These are phyloP conservation scores for Cyprinodon diabolis DNA, from an alignment of 2,797 vertebrate genomes.

Conservation along the genomic window DNA sequence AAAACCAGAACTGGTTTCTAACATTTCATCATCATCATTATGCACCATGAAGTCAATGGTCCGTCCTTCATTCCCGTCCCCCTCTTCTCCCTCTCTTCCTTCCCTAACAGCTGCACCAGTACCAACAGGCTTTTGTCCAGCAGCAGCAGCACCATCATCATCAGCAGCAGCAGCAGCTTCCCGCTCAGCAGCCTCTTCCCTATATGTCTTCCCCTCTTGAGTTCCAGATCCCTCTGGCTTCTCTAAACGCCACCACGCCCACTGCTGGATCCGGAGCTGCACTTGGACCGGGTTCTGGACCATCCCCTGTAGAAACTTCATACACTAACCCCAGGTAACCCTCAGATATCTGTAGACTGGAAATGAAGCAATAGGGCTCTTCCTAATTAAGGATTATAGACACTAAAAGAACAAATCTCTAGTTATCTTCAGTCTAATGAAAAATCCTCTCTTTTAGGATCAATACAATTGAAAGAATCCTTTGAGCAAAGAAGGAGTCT, in stretches of 20 bases:
- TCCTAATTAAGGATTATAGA: neutral
- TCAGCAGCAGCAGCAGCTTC: slow-evolving; percentile 75
- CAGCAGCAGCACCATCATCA: slow-evolving; percentile 80
- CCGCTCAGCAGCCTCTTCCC: slow-evolving; percentile 82
- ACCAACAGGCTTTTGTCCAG: slow-evolving; percentile 90
- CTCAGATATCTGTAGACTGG: neutral
- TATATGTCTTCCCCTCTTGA: slow-evolving; percentile 89
- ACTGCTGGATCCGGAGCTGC: slow-evolving; percentile 50
- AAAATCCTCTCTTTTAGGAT: no score
- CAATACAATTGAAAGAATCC: no score
- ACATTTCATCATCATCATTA: slow-evolving; percentile 66
- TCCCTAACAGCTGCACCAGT: slow-evolving; percentile 88
- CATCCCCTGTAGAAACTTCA: slow-evolving; percentile 75
- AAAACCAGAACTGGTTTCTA: slow-evolving; percentile 68
- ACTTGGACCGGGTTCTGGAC: slow-evolving; percentile 57
- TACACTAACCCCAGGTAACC: slow-evolving; percentile 83
- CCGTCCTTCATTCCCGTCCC: slow-evolving; percentile 63
- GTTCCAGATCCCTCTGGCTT: slow-evolving; percentile 83
- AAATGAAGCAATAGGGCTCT: no score
- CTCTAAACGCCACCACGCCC: slow-evolving; percentile 76
- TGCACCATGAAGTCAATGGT: slow-evolving; percentile 60
- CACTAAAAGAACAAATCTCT: neutral
- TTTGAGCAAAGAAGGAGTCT: no score
- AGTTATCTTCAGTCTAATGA: neutral
- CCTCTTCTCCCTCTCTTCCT: slow-evolving; percentile 49